Conservation (phyloP, 1,140 invertebrate species). For the Eciton burchellii region DNA sequence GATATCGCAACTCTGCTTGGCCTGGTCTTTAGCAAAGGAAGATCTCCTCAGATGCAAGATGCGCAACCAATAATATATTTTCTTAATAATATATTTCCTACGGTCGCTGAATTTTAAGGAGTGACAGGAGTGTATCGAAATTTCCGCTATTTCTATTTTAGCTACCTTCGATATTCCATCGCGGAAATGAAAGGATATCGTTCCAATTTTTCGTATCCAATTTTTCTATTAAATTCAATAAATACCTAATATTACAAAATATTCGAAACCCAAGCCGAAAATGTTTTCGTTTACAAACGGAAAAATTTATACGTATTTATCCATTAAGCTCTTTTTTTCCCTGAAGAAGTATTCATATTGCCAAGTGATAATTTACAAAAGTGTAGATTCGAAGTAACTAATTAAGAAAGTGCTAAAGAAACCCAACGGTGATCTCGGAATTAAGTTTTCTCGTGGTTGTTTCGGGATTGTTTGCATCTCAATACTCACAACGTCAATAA, state of each 20-base stretch:
- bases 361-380: too few species aligned
- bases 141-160: conserved; percentile 22
- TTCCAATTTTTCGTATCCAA: background rate
- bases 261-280: background rate
- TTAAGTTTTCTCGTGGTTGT: background rate
- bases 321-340: too few species aligned
- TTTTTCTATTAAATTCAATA: conserved; percentile 12
- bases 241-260: background rate
- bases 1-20: background rate
- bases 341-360: too few species aligned
- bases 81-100: conserved; percentile 18
- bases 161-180: background rate
- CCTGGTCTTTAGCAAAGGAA: background rate
- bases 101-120: background rate
- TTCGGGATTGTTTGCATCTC: conserved; percentile 21
- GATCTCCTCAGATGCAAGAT: too few species aligned
- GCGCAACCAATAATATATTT: background rate
- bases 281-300: too few species aligned
- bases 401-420: background rate
- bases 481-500: conserved; percentile 91
- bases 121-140: background rate
- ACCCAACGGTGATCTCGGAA: too few species aligned
- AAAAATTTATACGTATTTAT: background rate
- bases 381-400: background rate
- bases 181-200: background rate